A percentile compares a stretch with the other conserved stretches of the same genome.
Conservation (phyloP, 37 sponge, comb jelly and placozoan species). For the Sycon ciliatum region DNA sequence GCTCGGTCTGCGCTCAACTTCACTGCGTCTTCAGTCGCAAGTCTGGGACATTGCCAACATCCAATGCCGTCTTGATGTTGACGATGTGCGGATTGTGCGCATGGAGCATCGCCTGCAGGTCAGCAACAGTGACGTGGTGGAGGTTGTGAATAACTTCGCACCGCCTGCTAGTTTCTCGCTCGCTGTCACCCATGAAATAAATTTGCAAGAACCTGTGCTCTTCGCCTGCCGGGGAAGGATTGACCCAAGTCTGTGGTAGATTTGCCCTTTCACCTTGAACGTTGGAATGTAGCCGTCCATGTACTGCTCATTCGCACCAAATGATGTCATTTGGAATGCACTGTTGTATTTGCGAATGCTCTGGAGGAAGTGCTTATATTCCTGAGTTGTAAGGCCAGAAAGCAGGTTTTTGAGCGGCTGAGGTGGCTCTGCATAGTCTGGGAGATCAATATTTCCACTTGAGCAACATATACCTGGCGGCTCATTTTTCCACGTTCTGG, state of each 20-base stretch:
- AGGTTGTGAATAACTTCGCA: too few relatives aligned
- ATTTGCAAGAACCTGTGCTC: constrained; percentile 28
- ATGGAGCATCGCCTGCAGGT: too few relatives aligned
- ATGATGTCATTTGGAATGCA: constrained; percentile 8
- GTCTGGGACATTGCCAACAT: too few relatives aligned
- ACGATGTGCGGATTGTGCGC: too few relatives aligned
- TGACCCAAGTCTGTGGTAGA: constrained; percentile 33
- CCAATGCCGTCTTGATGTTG: too few relatives aligned
- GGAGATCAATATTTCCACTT: not conserved
- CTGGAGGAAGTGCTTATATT: not conserved
- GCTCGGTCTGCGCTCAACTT: too few relatives aligned
- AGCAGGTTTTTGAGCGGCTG: not conserved
- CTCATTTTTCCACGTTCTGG: too few relatives aligned
- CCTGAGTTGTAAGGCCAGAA: too few relatives aligned
- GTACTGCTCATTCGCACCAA: not conserved
- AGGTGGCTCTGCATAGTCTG: not conserved
- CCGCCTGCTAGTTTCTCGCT: not conserved
- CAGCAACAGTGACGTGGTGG: too few relatives aligned
- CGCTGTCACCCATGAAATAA: constrained; percentile 23
- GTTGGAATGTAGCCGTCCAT: constrained; percentile 26
- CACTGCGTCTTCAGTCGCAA: too few relatives aligned
- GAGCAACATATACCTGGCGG: too few relatives aligned
- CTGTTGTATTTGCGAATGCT: not conserved
- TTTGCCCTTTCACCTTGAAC: constrained; percentile 38
- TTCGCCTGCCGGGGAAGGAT: constrained; percentile 37